Evolutionary conservation across 2,888 invertebrate genomes (phyloP).

Genomic region (Brenthis daphne): DNA sequence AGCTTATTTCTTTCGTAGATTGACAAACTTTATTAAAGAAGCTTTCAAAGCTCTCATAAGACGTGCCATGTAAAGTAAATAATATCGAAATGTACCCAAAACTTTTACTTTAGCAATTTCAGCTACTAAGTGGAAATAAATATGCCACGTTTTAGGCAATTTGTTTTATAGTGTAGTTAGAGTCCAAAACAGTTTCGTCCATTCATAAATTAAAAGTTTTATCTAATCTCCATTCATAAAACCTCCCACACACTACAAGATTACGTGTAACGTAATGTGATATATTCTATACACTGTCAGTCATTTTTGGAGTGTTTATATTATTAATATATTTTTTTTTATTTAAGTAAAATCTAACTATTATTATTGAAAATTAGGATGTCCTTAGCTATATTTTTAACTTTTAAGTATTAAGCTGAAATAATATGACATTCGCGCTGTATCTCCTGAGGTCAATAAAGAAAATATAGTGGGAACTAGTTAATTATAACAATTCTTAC

Average conservation of each 20-base stretch:
- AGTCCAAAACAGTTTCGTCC: neutral
- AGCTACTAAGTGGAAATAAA: neutral
- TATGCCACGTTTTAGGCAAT: neutral
- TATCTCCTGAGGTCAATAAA: too few species aligned
- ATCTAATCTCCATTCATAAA: neutral
- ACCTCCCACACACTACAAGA: neutral
- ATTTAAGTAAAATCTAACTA: too few species aligned
- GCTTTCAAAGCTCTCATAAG: neutral
- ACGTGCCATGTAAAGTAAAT: neutral
- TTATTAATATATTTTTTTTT: too few species aligned
- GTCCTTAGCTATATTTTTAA: too few species aligned
- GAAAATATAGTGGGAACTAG: too few species aligned
- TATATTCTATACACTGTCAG: too few species aligned
- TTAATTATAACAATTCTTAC: too few species aligned
- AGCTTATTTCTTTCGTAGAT: conserved; percentile 1
- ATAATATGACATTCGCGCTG: too few species aligned
- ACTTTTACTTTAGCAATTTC: neutral
- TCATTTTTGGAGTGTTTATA: too few species aligned
- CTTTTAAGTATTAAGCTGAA: too few species aligned
- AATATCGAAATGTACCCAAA: neutral
- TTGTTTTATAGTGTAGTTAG: neutral
- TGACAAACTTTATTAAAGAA: conserved; percentile 2
- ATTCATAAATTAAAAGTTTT: neutral
- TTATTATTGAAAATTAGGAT: too few species aligned
- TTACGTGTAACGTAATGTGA: too few species aligned